These are phyloP conservation scores for Malacoctenus gilli DNA, from an alignment of 2,797 vertebrate genomes.

Conservation along the genomic window DNA sequence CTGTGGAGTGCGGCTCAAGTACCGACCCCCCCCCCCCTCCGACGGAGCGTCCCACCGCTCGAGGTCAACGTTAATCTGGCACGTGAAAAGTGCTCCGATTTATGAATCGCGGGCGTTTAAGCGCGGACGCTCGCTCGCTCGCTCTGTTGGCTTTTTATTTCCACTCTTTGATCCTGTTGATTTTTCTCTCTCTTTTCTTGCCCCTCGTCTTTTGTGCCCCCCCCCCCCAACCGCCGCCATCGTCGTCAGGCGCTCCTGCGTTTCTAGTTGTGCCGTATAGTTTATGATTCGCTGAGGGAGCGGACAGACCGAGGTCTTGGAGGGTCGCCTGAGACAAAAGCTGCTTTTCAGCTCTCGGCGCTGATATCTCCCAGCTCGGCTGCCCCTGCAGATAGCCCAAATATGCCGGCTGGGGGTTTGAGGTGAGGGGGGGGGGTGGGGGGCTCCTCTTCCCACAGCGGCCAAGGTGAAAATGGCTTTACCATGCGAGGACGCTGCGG, in stretches of 20 bases:
- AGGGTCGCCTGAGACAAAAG: constrained; percentile 65
- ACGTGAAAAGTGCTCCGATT: constrained; percentile 10
- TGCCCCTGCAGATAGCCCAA: constrained; percentile 62
- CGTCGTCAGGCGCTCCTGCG: constrained; percentile 32
- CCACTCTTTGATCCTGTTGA: constrained; percentile 38
- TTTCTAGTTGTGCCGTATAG: constrained; percentile 45
- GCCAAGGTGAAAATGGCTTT: constrained; percentile 78
- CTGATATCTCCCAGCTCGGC: constrained; percentile 58
- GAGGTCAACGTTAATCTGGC: constrained; percentile 25
- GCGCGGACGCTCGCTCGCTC: too few relatives aligned
- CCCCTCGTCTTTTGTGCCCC: background rate
- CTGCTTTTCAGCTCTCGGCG: constrained; percentile 70
- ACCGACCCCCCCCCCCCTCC: too few relatives aligned
- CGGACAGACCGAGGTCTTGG: constrained; percentile 47
- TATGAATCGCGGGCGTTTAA: constrained; percentile 1
- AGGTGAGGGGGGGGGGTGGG: constrained; percentile 36
- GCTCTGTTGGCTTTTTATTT: constrained; percentile 51
- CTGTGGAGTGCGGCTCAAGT: constrained; percentile 1
- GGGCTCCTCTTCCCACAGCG: constrained; percentile 59
- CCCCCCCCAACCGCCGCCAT: too few relatives aligned
- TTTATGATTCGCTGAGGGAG: constrained; percentile 74
- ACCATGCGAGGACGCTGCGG: constrained; percentile 60
- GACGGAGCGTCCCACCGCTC: constrained; percentile 3
- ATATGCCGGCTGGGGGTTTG: constrained; percentile 55
- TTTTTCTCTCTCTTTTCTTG: constrained; percentile 38